Conservation (phyloP, 2,888 invertebrate genomes). For the Geotrupes spiniger region DNA sequence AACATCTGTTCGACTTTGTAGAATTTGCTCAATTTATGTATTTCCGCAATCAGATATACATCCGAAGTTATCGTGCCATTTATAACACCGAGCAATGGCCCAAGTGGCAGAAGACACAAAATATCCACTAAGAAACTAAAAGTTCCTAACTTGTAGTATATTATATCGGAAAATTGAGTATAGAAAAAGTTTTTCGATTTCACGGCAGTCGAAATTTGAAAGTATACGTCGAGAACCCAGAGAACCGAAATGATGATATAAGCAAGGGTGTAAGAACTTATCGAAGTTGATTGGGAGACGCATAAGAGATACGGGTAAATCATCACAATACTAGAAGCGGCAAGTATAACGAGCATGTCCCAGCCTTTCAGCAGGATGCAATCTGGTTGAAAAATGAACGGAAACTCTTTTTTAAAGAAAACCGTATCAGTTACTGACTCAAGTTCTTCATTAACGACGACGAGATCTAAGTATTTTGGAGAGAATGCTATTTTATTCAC, state of each 20-base stretch:
- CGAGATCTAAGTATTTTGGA: conserved; percentile 19
- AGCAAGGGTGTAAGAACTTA: background rate
- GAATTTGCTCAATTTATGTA: conserved; percentile 13
- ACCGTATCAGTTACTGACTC: conserved; percentile 27
- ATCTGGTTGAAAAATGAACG: conserved; percentile 32
- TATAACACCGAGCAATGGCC: conserved; percentile 10
- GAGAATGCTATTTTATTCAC: conserved; percentile 18
- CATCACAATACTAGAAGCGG: background rate
- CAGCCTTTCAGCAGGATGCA: conserved; percentile 30
- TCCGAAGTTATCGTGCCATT: conserved; percentile 8
- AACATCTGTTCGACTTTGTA: conserved; percentile 8
- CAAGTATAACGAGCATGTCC: conserved; percentile 24
- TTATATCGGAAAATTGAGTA: conserved; percentile 21
- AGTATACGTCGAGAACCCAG: conserved; percentile 30
- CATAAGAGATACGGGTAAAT: conserved; percentile 16
- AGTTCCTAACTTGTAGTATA: conserved; percentile 16
- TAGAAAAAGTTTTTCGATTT: conserved; percentile 23
- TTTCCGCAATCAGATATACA: conserved; percentile 9
- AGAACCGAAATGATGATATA: conserved; percentile 17
- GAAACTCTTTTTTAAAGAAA: conserved; percentile 29
- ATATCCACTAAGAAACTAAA: conserved; percentile 26
- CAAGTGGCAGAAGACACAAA: conserved; percentile 18
- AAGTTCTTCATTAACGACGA: conserved; percentile 23
- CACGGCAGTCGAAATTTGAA: conserved; percentile 31
- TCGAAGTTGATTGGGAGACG: conserved; percentile 15